Percentiles rank a stretch among this genome's conserved stretches.
Evolutionary conservation across 2,888 invertebrate species (phyloP).

Genomic region (Colostygia pectinataria): DNA sequence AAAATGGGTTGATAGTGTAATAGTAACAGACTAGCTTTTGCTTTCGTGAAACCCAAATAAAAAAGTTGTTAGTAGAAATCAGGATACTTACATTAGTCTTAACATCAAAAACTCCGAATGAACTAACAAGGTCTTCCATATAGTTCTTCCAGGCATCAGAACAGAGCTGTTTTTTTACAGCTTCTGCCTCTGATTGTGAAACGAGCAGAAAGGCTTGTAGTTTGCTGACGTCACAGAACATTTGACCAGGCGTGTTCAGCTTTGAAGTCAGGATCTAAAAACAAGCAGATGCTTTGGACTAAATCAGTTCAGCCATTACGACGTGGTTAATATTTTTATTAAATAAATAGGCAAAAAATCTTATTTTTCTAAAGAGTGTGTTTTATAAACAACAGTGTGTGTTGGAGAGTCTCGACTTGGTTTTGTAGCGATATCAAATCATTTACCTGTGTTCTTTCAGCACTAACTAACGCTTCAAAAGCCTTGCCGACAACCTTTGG

Average conservation of each 20-base stretch:
- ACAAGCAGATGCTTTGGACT: too few species aligned
- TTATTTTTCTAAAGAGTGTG: too few species aligned
- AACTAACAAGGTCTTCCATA: conserved; percentile 57
- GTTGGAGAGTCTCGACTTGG: too few species aligned
- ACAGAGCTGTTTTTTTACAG: conserved; percentile 59
- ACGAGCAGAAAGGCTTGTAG: conserved; percentile 62
- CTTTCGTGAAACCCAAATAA: too few species aligned
- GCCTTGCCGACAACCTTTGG: conserved; percentile 56
- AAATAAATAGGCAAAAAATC: too few species aligned
- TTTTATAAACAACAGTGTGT: too few species aligned
- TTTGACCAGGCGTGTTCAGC: conserved; percentile 58
- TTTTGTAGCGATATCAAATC: background rate
- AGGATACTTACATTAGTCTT: conserved; percentile 60
- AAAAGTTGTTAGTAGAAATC: too few species aligned
- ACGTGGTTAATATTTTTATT: too few species aligned
- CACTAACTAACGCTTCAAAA: conserved; percentile 70
- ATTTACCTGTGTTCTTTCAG: conserved; percentile 69
- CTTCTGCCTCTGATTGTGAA: conserved; percentile 49
- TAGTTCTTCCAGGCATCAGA: conserved; percentile 67
- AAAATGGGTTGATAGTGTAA: conserved; percentile 1
- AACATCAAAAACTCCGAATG: conserved; percentile 70
- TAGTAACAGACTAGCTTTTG: background rate
- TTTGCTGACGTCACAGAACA: conserved; percentile 69
- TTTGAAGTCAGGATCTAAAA: conserved; percentile 67
- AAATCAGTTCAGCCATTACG: too few species aligned